A percentile compares a stretch with the other conserved stretches of the same genome.
These are phyloP conservation scores for Ictidomys tridecemlineatus DNA, from an alignment of 2,113 vertebrate species.

Conservation along the genomic window DNA sequence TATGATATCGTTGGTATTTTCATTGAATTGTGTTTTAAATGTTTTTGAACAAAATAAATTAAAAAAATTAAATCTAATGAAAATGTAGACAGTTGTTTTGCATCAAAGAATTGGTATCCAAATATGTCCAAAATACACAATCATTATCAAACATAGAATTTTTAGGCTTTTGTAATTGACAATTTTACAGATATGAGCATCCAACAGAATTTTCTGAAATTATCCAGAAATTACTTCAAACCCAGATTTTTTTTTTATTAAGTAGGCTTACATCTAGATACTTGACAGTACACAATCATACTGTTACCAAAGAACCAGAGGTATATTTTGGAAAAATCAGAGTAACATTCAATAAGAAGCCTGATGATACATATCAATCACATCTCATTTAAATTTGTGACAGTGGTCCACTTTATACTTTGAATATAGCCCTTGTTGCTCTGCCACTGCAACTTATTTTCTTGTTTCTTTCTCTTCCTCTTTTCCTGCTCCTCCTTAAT, in stretches of 20 bases:
- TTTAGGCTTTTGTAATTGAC: not conserved
- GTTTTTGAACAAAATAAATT: not conserved
- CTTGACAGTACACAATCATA: not conserved
- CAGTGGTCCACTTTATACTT: too few species aligned
- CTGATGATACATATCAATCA: not conserved
- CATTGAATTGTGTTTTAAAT: not conserved
- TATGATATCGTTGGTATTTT: not conserved
- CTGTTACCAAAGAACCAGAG: not conserved
- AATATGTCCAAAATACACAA: not conserved
- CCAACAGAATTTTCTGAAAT: not conserved
- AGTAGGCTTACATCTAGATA: not conserved
- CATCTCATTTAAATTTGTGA: conserved; percentile 1
- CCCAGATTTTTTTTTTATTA: not conserved
- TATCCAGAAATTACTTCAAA: not conserved
- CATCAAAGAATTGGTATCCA: not conserved
- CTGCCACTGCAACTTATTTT: too few species aligned
- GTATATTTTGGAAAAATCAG: conserved; percentile 15
- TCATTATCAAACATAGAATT: not conserved
- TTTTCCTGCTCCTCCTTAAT: too few species aligned
- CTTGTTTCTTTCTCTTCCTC: too few species aligned
- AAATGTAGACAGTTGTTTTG: not conserved
- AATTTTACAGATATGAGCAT: not conserved
- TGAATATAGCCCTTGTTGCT: too few species aligned
- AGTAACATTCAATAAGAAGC: not conserved
- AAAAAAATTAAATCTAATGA: not conserved